phyloP scores from a whole-genome alignment of 1,140 invertebrate species.

The Prorops nasuta region DNA sequence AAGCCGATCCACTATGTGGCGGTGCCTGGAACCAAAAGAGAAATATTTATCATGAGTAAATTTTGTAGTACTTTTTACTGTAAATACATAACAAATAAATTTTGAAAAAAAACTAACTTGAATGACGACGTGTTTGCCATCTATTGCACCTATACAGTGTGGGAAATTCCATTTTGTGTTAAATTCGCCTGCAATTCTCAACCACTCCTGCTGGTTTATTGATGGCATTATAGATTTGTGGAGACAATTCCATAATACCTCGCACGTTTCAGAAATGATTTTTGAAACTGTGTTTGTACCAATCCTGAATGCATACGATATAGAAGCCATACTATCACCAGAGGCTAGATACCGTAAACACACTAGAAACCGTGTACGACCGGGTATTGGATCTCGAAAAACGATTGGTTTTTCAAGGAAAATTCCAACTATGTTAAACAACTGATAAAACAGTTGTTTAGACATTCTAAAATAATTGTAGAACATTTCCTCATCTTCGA shows the following conservation, averaged over 20 bases:
- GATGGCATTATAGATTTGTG: constrained; percentile 6
- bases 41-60: constrained; percentile 28
- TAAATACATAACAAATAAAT: too few relatives aligned
- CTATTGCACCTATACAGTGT: constrained; percentile 5
- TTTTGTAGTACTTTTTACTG: too few relatives aligned
- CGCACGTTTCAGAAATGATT: constrained; percentile 22
- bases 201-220: constrained; percentile 4
- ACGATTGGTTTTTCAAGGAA: background rate
- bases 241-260: constrained; percentile 21
- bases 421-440: constrained; percentile 1
- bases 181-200: constrained; percentile 14
- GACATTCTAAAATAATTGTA: constrained; percentile 11
- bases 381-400: constrained; percentile 5
- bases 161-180: constrained; percentile 13
- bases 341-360: constrained; percentile 14
- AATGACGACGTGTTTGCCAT: constrained; percentile 6
- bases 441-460: constrained; percentile 2
- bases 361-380: constrained; percentile 8
- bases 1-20: constrained; percentile 21
- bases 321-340: constrained; percentile 12
- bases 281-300: constrained; percentile 16
- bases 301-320: constrained; percentile 15
- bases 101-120: too few relatives aligned
- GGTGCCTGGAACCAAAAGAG: constrained; percentile 2
- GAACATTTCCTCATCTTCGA: constrained; percentile 2